Base-by-base conservation (phyloP, 1,140 invertebrate species). In the Meloidogyne floridensis region DNA sequence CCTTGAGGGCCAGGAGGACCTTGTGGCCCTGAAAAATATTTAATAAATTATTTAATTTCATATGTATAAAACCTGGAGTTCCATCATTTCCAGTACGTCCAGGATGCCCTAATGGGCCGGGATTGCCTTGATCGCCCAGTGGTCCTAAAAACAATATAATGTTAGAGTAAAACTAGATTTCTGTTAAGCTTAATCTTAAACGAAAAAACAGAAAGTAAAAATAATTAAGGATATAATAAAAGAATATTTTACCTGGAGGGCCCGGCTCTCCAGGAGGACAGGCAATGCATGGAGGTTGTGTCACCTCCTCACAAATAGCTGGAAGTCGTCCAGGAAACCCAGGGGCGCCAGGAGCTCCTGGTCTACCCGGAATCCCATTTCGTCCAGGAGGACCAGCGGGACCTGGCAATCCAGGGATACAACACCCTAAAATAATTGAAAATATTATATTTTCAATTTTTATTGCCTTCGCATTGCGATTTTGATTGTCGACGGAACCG, bases 301-400 rank as follows among this genome's bases (percentile, higher is more conserved):
- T 90, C 13, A 89, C 80, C 75, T 90, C 86, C 81, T 89, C 89
- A 54, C 88, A 89, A 56, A 90, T 80, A 20, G 89, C 87, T 81
- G 88, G 88, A 42, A 88, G 87, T 15, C 89, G 72, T 76, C 88
- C 88, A n/a, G 88, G 89, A 80, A 89, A 89, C 18, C 88, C 88
- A 18, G 81, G 87, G n/a, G 83, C 82, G 10, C 85, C 85, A 75
- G 85, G 82, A 59, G 88, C 88, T 82, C 87, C 87, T 73, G 87
- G 87, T 20, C 83, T 75, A 32, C 87, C 87, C 18, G 87, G 87
- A 15, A 87, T 79, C 76, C 87, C 87, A 83, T 88, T 88, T 70
- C 83, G 75, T 10, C 89, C 89, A 15, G 89, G 85, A n/a, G 83
- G 56, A 15, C 87, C 87, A 72, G 88, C 75, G 32, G 86, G 83